Conservation (phyloP, 2,888 invertebrate genomes). For the Drosophila sordidapex region DNA sequence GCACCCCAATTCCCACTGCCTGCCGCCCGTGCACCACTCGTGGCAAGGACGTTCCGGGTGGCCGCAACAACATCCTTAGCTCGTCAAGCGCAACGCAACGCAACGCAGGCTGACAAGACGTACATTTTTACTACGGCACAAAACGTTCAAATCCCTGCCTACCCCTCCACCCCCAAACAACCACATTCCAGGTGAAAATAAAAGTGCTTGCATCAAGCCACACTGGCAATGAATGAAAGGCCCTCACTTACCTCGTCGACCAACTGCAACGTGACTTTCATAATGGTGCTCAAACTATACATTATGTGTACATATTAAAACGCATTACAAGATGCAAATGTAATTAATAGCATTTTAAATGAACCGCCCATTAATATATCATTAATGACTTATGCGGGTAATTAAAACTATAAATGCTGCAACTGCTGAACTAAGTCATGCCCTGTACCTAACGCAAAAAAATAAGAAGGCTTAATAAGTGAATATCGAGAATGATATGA, state of each 20-base stretch:
- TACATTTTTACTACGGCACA: conserved; percentile 44
- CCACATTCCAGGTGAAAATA: conserved; percentile 27
- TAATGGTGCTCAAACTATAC: conserved; percentile 48
- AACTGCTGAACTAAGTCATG: background rate
- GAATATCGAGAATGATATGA: background rate
- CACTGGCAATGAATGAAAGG: background rate
- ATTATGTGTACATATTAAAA: conserved; percentile 47
- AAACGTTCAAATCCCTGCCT: conserved; percentile 29
- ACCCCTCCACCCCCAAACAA: background rate
- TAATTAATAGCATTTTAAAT: conserved; percentile 76
- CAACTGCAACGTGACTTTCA: conserved; percentile 16
- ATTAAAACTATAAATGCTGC: conserved; percentile 45
- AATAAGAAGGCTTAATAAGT: background rate
- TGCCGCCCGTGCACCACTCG: conserved; percentile 29
- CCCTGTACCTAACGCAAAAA: background rate
- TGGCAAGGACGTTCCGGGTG: conserved; percentile 66
- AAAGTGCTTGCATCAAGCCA: conserved; percentile 17
- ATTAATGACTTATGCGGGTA: conserved; percentile 71
- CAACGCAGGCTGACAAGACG: conserved; percentile 45
- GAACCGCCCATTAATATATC: conserved; percentile 62
- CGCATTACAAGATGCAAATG: conserved; percentile 60
- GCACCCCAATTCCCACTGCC: background rate
- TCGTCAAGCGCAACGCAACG: conserved; percentile 52
- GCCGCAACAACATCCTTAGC: conserved; percentile 34
- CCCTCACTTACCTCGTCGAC: background rate